A percentile compares a stretch with the other conserved stretches of the same genome.
phyloP scores from a whole-genome alignment of 2,797 vertebrate genomes.

The Manis javanica region DNA sequence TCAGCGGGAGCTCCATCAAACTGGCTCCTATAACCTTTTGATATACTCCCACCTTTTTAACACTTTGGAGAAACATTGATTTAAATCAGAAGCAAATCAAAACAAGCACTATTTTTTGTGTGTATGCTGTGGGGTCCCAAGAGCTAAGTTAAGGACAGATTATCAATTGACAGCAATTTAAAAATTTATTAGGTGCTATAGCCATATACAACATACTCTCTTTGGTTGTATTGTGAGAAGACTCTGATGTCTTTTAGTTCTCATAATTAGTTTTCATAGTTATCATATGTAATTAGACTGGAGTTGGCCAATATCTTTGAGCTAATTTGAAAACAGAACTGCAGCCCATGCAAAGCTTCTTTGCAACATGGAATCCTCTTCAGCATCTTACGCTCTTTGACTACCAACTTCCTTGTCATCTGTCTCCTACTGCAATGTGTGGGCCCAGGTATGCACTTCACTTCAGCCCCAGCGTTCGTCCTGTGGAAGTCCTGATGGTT shows the following conservation, averaged over 20 bases:
- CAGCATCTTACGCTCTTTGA: neutral
- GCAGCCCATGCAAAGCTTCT: neutral
- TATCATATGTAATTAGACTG: constrained; percentile 49
- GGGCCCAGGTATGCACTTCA: neutral
- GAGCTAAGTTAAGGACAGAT: neutral
- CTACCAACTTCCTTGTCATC: neutral
- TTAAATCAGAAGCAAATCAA: constrained; percentile 37
- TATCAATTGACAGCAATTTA: neutral
- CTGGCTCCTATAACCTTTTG: neutral
- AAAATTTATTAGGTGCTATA: neutral
- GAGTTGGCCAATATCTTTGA: constrained; percentile 12
- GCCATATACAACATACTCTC: neutral
- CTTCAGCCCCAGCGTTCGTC: neutral
- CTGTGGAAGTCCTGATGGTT: neutral
- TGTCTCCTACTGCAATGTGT: neutral
- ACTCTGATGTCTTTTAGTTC: constrained; percentile 40
- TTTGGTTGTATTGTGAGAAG: neutral
- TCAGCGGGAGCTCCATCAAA: neutral
- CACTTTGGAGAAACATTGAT: neutral
- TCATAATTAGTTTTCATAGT: constrained; percentile 52
- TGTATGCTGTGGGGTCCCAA: neutral
- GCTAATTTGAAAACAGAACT: neutral
- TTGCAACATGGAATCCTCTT: neutral
- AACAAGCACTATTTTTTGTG: neutral
- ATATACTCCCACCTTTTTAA: neutral